These are phyloP conservation scores for Lapara coniferarum DNA, from an alignment of 2,888 invertebrate species.

Conservation along the genomic window DNA sequence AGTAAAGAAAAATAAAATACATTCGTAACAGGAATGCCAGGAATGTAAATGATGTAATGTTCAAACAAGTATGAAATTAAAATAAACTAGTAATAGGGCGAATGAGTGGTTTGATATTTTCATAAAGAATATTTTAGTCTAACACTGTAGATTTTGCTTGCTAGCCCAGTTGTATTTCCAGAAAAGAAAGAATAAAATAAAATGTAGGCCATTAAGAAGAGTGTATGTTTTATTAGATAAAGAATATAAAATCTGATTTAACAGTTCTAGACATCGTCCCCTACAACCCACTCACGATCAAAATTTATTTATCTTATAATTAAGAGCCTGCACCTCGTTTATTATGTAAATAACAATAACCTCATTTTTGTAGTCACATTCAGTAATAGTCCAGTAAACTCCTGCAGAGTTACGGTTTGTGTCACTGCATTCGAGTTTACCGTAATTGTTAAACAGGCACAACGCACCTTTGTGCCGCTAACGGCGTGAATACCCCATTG, in stretches of 20 bases:
- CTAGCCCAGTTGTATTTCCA: too few species aligned
- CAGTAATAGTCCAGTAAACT: slow-evolving; percentile 8
- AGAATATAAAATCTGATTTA: too few species aligned
- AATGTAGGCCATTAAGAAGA: too few species aligned
- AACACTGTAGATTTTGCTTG: too few species aligned
- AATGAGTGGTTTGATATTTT: too few species aligned
- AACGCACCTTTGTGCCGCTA: slow-evolving; percentile 25
- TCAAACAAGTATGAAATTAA: neutral
- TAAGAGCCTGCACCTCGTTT: neutral
- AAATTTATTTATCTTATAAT: neutral
- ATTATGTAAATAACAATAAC: neutral
- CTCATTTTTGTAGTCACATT: neutral
- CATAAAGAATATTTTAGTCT: too few species aligned
- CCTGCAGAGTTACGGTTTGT: neutral
- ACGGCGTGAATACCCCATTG: slow-evolving; percentile 19
- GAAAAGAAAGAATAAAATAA: too few species aligned
- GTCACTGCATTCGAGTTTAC: neutral
- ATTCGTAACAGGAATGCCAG: neutral
- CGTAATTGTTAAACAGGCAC: slow-evolving; percentile 20
- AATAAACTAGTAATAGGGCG: too few species aligned
- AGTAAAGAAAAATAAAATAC: neutral
- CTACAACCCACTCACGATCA: too few species aligned
- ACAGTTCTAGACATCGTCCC: too few species aligned
- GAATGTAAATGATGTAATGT: neutral
- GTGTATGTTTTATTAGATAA: too few species aligned